phyloP scores from a whole-genome alignment of 2,888 invertebrate genomes.

The Microplitis manilae region DNA sequence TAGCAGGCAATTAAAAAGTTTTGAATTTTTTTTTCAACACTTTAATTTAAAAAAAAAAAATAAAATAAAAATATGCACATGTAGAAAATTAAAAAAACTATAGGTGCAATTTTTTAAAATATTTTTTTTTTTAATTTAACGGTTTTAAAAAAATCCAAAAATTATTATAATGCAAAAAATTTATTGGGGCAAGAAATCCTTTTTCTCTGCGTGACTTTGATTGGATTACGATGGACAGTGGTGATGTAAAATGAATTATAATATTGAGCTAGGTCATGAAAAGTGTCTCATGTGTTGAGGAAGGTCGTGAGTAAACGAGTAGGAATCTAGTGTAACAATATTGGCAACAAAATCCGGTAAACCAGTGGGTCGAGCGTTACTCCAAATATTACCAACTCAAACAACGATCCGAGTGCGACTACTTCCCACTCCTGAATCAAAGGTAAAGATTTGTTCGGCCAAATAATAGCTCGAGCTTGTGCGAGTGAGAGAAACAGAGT shows the following conservation, averaged over 20 bases:
- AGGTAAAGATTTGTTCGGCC: slow-evolving; percentile 67
- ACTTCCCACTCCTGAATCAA: slow-evolving; percentile 59
- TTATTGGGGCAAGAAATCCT: no score
- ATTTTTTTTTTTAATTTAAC: no score
- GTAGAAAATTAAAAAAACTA: no score
- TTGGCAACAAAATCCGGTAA: slow-evolving; percentile 65
- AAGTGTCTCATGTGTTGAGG: slow-evolving; percentile 25
- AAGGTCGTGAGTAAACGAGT: slow-evolving; percentile 34
- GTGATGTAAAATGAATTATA: slow-evolving; percentile 12
- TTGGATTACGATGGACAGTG: no score
- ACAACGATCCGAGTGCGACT: slow-evolving; percentile 57
- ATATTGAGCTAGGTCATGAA: slow-evolving; percentile 8
- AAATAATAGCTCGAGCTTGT: slow-evolving; percentile 62
- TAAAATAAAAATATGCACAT: no score
- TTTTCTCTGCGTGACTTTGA: no score
- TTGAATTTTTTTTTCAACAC: no score
- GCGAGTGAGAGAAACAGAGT: slow-evolving; percentile 41
- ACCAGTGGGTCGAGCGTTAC: slow-evolving; percentile 63
- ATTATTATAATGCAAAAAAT: no score
- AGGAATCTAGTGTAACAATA: slow-evolving; percentile 61
- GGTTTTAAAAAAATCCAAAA: no score
- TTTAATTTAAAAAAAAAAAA: no score
- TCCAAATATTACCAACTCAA: slow-evolving; percentile 67
- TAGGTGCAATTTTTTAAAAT: no score
- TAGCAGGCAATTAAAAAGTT: no score